Conservation (phyloP, 2,797 vertebrate genomes). For the Ibycter americanus region DNA sequence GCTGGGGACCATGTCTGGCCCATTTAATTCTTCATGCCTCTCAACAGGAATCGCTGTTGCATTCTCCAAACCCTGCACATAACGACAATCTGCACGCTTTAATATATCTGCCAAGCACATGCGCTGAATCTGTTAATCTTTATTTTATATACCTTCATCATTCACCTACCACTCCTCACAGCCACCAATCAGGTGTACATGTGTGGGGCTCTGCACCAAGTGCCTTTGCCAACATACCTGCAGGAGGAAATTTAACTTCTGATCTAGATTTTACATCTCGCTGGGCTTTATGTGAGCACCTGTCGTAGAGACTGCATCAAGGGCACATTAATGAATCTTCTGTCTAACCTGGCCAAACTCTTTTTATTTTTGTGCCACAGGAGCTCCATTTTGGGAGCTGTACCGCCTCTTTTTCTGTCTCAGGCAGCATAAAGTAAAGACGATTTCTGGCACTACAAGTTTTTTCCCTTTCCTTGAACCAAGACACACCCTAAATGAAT, state of each 20-base stretch:
- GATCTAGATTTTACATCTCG: slow-evolving; percentile 48
- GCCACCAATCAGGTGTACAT: not conserved
- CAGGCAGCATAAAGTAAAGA: not conserved
- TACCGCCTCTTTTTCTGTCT: not conserved
- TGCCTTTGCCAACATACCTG: slow-evolving; percentile 34
- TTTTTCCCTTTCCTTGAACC: not conserved
- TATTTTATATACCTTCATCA: slow-evolving; percentile 20
- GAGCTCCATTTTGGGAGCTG: not conserved
- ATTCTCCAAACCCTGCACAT: not conserved
- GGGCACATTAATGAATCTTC: slow-evolving; percentile 6
- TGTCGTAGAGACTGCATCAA: slow-evolving; percentile 17
- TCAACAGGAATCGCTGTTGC: not conserved
- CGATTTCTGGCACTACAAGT: not conserved
- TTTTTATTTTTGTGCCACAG: not conserved
- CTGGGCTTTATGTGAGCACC: slow-evolving; percentile 23
- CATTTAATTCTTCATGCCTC: not conserved
- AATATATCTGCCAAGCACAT: slow-evolving; percentile 35
- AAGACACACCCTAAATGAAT: not conserved
- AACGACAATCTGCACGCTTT: slow-evolving; percentile 1
- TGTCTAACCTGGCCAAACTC: not conserved
- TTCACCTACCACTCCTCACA: not conserved
- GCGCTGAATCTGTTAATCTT: not conserved
- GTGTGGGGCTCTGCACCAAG: not conserved
- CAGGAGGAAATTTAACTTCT: slow-evolving; percentile 54
- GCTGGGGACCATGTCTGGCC: not conserved